phyloP scores from a whole-genome alignment of 2,888 invertebrate genomes.

The Cantharis flavilabris region DNA sequence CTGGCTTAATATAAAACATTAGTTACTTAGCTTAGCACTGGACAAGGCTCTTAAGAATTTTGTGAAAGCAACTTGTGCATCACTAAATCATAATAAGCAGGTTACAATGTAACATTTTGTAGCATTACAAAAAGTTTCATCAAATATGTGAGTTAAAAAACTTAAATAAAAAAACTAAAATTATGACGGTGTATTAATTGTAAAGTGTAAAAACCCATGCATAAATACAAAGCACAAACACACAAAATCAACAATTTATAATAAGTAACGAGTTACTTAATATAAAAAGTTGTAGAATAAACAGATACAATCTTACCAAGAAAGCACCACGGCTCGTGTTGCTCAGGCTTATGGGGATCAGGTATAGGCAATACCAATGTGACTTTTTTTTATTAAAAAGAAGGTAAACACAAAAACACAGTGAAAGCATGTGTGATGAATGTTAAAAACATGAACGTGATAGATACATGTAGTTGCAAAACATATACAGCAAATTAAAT shows the following conservation, averaged over 20 bases:
- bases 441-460: conserved; percentile 14
- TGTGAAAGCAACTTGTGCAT: not conserved
- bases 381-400: conserved; percentile 55
- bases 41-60: not conserved
- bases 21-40: not conserved
- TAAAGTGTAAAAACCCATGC: conserved; percentile 36
- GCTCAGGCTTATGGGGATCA: conserved; percentile 84
- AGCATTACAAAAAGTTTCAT: not conserved
- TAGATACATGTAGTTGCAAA: conserved; percentile 27
- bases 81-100: not conserved
- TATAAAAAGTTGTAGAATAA: conserved; percentile 19
- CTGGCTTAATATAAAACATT: too few relatives aligned
- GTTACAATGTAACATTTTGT: not conserved
- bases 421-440: conserved; percentile 15
- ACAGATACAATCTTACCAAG: conserved; percentile 67
- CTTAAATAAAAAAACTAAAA: conserved; percentile 20
- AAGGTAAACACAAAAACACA: conserved; percentile 5
- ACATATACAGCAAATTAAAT: conserved; percentile 21
- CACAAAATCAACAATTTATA: conserved; percentile 12
- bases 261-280: conserved; percentile 2
- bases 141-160: not conserved
- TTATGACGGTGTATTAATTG: conserved; percentile 14
- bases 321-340: conserved; percentile 90
- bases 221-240: conserved; percentile 30
- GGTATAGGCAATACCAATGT: conserved; percentile 81